Evolutionary conservation across 1,140 invertebrate genomes (phyloP).

Genomic region (Drosophila kurseongensis): DNA sequence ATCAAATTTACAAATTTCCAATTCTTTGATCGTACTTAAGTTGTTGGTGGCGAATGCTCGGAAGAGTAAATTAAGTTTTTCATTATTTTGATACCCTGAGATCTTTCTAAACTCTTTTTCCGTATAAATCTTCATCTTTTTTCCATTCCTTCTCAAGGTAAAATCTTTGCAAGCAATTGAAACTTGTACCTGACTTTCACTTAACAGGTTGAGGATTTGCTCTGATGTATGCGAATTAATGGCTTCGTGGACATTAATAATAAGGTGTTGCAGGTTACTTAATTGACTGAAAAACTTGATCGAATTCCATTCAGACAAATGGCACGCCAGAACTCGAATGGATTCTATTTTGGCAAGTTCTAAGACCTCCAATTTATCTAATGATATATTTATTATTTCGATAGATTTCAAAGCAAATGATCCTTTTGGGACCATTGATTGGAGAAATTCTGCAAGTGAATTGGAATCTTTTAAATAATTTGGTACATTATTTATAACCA

Average conservation of each 20-base stretch:
- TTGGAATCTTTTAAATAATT: neutral
- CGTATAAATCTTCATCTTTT: neutral
- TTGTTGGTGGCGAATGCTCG: neutral
- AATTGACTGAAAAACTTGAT: neutral
- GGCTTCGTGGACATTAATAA: neutral
- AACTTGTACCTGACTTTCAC: neutral
- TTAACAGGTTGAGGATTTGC: neutral
- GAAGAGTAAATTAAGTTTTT: neutral
- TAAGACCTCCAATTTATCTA: neutral
- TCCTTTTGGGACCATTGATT: neutral
- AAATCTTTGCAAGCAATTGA: neutral
- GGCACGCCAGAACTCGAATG: neutral
- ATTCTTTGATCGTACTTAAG: neutral
- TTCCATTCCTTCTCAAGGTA: neutral
- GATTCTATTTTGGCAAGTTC: slow-evolving; percentile 2
- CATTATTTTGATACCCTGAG: too few species aligned
- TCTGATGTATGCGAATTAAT: neutral
- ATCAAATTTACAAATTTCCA: neutral
- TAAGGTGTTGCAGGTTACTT: neutral
- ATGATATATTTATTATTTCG: neutral
- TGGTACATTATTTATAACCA: neutral
- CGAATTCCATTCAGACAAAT: neutral
- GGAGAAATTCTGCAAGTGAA: neutral
- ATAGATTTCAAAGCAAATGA: neutral
- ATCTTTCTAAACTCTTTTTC: neutral